phyloP scores from a whole-genome alignment of 2,113 vertebrate species.

The Bubo scandiacus region DNA sequence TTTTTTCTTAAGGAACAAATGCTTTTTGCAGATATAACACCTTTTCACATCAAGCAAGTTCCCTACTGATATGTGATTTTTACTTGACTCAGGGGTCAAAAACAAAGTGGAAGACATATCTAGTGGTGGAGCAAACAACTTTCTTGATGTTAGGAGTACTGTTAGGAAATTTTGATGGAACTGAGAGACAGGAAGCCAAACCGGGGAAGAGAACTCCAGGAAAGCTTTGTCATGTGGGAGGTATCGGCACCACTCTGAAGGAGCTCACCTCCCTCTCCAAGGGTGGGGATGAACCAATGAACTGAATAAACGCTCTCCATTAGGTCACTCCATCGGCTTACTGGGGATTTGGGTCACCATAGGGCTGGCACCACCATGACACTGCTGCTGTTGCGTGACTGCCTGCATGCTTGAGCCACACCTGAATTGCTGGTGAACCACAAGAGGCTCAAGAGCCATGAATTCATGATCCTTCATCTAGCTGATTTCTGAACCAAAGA shows the following conservation, averaged over 20 bases:
- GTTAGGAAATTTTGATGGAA: neutral
- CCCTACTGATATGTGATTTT: neutral
- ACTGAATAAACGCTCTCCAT: neutral
- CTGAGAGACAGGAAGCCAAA: neutral
- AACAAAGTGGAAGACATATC: neutral
- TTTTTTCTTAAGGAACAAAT: neutral
- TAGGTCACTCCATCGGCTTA: rapidly evolving
- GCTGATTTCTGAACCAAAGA: neutral
- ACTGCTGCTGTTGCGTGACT: neutral
- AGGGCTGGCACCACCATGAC: neutral
- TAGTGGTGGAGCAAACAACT: neutral
- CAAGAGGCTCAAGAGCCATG: neutral
- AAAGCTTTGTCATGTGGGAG: neutral
- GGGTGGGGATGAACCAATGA: neutral
- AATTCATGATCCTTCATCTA: neutral
- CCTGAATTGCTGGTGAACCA: neutral
- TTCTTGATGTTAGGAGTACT: neutral
- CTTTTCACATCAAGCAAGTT: neutral
- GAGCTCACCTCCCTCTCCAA: neutral
- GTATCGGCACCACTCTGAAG: neutral
- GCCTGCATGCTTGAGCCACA: neutral
- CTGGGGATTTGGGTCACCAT: neutral
- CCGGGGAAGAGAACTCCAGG: neutral
- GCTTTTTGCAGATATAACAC: neutral
- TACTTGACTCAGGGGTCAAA: neutral